Percentiles rank a stretch among this genome's conserved stretches.
Conservation (phyloP, 2,888 invertebrate species). For the Thyatira batis region DNA sequence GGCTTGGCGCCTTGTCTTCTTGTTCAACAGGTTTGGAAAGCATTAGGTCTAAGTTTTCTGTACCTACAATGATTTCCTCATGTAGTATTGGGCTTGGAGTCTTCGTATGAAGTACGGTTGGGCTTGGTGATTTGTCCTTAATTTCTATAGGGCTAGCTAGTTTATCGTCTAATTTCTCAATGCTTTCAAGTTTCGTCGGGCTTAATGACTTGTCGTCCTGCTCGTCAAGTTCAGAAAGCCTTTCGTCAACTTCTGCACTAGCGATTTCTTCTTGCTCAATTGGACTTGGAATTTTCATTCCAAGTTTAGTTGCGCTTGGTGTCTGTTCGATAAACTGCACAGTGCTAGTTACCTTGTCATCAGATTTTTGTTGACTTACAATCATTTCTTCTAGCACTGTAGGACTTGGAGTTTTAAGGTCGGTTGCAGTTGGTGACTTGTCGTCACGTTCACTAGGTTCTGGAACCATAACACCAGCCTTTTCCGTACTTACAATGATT, state of each 20-base stretch:
- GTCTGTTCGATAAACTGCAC: neutral
- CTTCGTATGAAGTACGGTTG: constrained; percentile 1
- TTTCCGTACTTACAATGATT: no score
- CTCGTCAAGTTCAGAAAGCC: no score
- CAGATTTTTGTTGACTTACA: no score
- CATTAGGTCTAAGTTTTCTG: no score
- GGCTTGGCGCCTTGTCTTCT: constrained; percentile 1
- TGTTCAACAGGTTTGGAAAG: no score
- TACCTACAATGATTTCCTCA: constrained; percentile 4
- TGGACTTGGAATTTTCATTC: constrained; percentile 5
- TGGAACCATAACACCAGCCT: no score
- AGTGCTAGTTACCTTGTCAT: neutral
- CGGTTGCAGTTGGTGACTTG: neutral
- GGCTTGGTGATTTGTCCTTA: constrained; percentile 6
- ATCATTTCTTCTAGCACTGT: no score
- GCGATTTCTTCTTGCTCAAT: neutral
- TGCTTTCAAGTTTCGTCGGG: neutral
- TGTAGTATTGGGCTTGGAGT: neutral
- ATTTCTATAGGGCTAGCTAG: neutral
- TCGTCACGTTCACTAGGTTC: neutral
- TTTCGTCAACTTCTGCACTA: neutral
- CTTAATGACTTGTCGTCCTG: constrained; percentile 6
- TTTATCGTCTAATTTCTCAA: neutral
- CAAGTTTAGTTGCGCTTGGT: constrained; percentile 1
- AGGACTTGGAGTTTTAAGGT: neutral